Evolutionary conservation across 2,113 vertebrate species (phyloP).

Genomic region (Psittacus erithacus): DNA sequence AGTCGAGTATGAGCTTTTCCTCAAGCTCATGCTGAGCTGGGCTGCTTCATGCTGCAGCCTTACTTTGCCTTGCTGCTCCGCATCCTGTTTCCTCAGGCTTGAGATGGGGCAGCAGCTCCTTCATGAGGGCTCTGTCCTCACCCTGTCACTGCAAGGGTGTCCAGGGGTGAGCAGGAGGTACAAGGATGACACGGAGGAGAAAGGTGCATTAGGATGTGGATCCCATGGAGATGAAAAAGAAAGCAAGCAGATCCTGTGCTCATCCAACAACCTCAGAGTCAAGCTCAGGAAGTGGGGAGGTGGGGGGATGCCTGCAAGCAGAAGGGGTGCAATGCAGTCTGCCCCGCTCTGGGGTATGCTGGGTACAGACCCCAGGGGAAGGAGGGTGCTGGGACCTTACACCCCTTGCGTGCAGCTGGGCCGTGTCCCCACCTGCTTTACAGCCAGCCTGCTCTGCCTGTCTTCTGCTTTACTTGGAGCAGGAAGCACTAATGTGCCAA

Average conservation of each 20-base stretch:
- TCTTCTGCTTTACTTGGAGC: background rate
- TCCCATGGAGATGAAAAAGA: background rate
- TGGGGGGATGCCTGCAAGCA: background rate
- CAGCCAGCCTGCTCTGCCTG: background rate
- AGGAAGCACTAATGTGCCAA: background rate
- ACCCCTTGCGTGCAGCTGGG: background rate
- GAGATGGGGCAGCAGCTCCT: background rate
- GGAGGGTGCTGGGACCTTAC: background rate
- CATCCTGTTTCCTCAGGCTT: rapidly evolving
- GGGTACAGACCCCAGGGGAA: background rate
- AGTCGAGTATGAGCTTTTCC: background rate
- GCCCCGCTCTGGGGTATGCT: background rate
- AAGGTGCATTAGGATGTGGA: background rate
- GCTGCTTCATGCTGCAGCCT: background rate
- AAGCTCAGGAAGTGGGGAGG: background rate
- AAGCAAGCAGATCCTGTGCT: background rate
- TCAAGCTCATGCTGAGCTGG: background rate
- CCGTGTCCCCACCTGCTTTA: background rate
- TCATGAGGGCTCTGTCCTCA: background rate
- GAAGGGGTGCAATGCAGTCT: background rate
- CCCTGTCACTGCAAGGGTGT: background rate
- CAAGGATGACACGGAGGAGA: rapidly evolving
- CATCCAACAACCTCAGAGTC: background rate
- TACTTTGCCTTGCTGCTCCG: background rate
- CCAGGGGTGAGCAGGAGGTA: background rate